phyloP scores from a whole-genome alignment of 1,140 invertebrate genomes.

The Zelostemma sp. region DNA sequence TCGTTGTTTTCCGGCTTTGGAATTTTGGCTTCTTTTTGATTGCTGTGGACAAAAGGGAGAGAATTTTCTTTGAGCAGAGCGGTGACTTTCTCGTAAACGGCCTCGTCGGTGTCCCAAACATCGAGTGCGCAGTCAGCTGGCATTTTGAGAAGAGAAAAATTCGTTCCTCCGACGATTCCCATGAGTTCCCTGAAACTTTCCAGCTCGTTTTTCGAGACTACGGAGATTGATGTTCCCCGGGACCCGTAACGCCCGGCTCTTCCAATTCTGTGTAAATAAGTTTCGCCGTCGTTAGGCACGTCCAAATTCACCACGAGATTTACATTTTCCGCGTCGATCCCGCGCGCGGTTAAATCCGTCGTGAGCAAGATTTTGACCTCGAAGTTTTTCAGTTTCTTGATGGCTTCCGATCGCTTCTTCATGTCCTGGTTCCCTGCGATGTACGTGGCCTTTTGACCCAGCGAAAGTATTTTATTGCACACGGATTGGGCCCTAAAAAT shows the following conservation, averaged over 20 bases:
- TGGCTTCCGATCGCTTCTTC: slow-evolving; percentile 79
- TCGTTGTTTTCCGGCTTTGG: slow-evolving; percentile 52
- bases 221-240: slow-evolving; percentile 79
- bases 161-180: slow-evolving; percentile 63
- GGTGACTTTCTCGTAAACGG: slow-evolving; percentile 52
- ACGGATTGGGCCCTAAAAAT: slow-evolving; percentile 77
- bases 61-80: slow-evolving; percentile 25
- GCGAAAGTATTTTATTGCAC: slow-evolving; percentile 76
- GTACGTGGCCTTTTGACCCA: slow-evolving; percentile 79
- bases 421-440: slow-evolving; percentile 86
- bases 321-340: slow-evolving; percentile 93
- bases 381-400: slow-evolving; percentile 83
- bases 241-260: slow-evolving; percentile 92
- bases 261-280: slow-evolving; percentile 96
- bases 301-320: slow-evolving; percentile 96
- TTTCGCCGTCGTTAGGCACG: slow-evolving; percentile 83
- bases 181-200: slow-evolving; percentile 73
- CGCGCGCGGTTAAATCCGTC: slow-evolving; percentile 89
- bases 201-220: slow-evolving; percentile 74
- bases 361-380: slow-evolving; percentile 88
- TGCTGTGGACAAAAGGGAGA: background rate
- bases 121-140: slow-evolving; percentile 58
- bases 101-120: slow-evolving; percentile 59
- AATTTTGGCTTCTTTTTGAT: background rate
- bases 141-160: slow-evolving; percentile 70